Percentiles rank a stretch among this genome's conserved stretches.
Conservation (phyloP, 1,140 invertebrate species). For the Megalopta genalis region DNA sequence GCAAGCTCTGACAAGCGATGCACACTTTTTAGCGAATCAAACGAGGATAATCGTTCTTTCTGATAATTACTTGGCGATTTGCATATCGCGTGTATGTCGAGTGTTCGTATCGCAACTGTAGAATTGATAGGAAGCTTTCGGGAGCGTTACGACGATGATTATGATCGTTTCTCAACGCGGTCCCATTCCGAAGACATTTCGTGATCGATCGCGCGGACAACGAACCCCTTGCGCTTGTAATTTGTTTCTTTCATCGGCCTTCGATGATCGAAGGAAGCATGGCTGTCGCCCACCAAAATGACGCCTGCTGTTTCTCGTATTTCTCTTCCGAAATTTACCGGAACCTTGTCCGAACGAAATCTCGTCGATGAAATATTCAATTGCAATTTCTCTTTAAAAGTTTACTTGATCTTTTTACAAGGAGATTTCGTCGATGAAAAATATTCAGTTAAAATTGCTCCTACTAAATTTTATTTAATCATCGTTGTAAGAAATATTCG, state of each 20-base stretch:
- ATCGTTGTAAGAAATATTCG: too few species aligned
- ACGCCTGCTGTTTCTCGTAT: too few species aligned
- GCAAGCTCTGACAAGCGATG: constrained; percentile 51
- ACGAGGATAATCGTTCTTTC: constrained; percentile 16
- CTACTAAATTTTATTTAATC: too few species aligned
- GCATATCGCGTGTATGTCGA: constrained; percentile 2
- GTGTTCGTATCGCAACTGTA: background rate
- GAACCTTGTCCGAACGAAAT: too few species aligned
- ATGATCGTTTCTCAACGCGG: background rate
- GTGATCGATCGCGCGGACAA: background rate
- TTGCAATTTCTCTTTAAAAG: too few species aligned
- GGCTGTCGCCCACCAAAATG: too few species aligned
- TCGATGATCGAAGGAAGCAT: too few species aligned
- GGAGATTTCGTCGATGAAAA: too few species aligned
- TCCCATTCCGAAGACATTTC: background rate
- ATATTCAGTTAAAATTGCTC: too few species aligned
- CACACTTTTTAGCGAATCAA: constrained; percentile 32
- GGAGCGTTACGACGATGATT: background rate
- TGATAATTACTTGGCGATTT: background rate
- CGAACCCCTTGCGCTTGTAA: constrained; percentile 11
- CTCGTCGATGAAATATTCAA: too few species aligned
- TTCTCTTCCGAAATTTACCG: too few species aligned
- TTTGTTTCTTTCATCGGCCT: background rate
- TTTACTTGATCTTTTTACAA: too few species aligned
- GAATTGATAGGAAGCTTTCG: background rate